Conservation (phyloP, 2,888 invertebrate species). For the Drosophila colorata region DNA sequence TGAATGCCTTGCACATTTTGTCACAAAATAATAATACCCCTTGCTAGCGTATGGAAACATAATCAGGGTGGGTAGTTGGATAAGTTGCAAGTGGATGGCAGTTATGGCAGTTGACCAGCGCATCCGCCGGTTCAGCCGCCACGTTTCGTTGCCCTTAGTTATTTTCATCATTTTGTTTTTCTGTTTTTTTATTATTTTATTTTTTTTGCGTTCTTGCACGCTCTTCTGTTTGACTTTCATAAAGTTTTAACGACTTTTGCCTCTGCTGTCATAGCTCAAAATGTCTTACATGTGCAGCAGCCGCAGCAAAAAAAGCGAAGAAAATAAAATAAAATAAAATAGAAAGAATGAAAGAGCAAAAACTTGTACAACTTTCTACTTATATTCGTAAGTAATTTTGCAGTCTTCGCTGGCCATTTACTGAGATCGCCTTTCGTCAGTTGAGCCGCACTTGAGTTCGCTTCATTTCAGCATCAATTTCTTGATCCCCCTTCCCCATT, state of each 20-base stretch:
- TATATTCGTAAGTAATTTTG: conserved; percentile 76
- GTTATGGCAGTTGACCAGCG: conserved; percentile 64
- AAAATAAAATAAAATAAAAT: conserved; percentile 13
- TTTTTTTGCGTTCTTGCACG: conserved; percentile 56
- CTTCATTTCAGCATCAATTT: conserved; percentile 69
- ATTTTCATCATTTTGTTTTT: conserved; percentile 63
- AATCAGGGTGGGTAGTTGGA: conserved; percentile 55
- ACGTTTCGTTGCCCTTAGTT: conserved; percentile 79
- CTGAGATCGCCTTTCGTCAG: conserved; percentile 43
- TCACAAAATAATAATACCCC: background rate
- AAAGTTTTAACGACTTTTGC: conserved; percentile 83
- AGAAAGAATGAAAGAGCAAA: conserved; percentile 50
- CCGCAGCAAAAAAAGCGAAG: conserved; percentile 25
- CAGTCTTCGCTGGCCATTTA: conserved; percentile 58
- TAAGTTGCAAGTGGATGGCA: conserved; percentile 51
- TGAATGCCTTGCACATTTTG: background rate
- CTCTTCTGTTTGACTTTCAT: conserved; percentile 81
- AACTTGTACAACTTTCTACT: conserved; percentile 76
- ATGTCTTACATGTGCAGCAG: conserved; percentile 74
- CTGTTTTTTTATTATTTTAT: conserved; percentile 37
- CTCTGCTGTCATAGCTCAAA: conserved; percentile 72
- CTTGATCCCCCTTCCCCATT: background rate
- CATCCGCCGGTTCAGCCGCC: conserved; percentile 55
- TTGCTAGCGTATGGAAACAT: conserved; percentile 37
- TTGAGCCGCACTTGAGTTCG: conserved; percentile 65